A percentile compares a stretch with the other conserved stretches of the same genome.
These are phyloP conservation scores for Agrochola lychnidis DNA, from an alignment of 2,888 invertebrate genomes.

Conservation along the genomic window DNA sequence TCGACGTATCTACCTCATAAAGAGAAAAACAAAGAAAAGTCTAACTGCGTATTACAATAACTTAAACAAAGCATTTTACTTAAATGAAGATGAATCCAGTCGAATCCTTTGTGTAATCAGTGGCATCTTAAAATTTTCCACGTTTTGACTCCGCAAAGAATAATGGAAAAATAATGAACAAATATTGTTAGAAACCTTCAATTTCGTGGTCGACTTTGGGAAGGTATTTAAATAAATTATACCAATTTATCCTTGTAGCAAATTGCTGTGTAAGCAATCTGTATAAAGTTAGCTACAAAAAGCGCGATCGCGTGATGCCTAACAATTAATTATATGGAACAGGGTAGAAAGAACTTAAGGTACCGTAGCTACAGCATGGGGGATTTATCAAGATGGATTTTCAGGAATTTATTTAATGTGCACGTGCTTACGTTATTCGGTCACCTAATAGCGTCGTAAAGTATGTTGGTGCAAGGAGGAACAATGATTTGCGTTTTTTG, in stretches of 20 bases:
- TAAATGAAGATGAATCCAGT: constrained; percentile 30
- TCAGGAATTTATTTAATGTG: constrained; percentile 35
- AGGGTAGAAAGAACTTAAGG: constrained; percentile 43
- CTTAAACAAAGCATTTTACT: constrained; percentile 35
- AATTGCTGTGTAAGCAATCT: constrained; percentile 60
- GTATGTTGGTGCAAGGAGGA: constrained; percentile 22
- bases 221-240: constrained; percentile 60
- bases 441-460: constrained; percentile 51
- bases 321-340: constrained; percentile 62
- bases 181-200: constrained; percentile 46
- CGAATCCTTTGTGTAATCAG: constrained; percentile 36
- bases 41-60: constrained; percentile 22
- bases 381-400: constrained; percentile 56
- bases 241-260: constrained; percentile 57
- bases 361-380: constrained; percentile 21
- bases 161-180: constrained; percentile 34
- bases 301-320: constrained; percentile 65
- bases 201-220: constrained; percentile 32
- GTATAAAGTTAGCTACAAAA: constrained; percentile 60
- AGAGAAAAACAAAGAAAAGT: constrained; percentile 11
- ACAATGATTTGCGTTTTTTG: constrained; percentile 57
- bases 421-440: constrained; percentile 40
- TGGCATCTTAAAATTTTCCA: constrained; percentile 27
- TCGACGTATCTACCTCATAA: background rate
- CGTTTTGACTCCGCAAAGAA: constrained; percentile 27